A percentile compares a stretch with the other conserved stretches of the same genome.
These are phyloP conservation scores for Salpingus planirostris DNA, from an alignment of 2,888 invertebrate species.

Conservation along the genomic window DNA sequence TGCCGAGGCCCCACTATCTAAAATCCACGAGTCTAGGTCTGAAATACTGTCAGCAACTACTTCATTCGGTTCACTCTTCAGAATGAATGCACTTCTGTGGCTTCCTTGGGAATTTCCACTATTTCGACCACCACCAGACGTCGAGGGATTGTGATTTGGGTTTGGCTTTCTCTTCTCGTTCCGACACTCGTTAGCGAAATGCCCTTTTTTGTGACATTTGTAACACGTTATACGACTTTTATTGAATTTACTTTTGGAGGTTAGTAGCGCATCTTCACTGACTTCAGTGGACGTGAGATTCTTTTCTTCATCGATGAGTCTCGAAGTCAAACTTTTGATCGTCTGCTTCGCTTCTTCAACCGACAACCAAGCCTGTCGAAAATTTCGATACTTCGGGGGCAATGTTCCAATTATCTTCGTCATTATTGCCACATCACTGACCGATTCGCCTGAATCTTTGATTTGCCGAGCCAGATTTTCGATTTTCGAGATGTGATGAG, in stretches of 20 bases:
- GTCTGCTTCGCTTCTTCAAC: slow-evolving; percentile 18
- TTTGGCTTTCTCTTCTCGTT: slow-evolving; percentile 2
- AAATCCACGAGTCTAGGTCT: slow-evolving; percentile 16
- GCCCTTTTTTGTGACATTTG: slow-evolving; percentile 16
- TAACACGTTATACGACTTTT: slow-evolving; percentile 6
- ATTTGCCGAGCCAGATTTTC: slow-evolving; percentile 22
- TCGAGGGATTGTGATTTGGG: neutral
- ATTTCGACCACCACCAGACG: neutral
- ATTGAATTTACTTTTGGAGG: neutral
- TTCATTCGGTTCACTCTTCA: slow-evolving; percentile 1
- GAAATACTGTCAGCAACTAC: too few species aligned
- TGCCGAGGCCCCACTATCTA: slow-evolving; percentile 23
- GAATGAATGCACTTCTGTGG: slow-evolving; percentile 8
- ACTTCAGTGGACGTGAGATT: slow-evolving; percentile 10
- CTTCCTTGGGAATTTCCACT: too few species aligned
- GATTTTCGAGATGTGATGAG: slow-evolving; percentile 18
- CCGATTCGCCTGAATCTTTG: slow-evolving; percentile 15
- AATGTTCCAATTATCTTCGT: slow-evolving; percentile 9
- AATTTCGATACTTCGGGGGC: slow-evolving; percentile 12
- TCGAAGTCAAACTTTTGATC: slow-evolving; percentile 14
- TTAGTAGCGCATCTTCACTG: slow-evolving; percentile 10
- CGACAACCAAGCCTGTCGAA: slow-evolving; percentile 22
- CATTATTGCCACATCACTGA: slow-evolving; percentile 17
- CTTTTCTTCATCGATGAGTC: slow-evolving; percentile 19
- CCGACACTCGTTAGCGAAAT: slow-evolving; percentile 12